Evolutionary conservation across 1,140 invertebrate genomes (phyloP), one percentile per base, ranked within the genome.

Genomic region (Leptinotarsa texana): DNA sequence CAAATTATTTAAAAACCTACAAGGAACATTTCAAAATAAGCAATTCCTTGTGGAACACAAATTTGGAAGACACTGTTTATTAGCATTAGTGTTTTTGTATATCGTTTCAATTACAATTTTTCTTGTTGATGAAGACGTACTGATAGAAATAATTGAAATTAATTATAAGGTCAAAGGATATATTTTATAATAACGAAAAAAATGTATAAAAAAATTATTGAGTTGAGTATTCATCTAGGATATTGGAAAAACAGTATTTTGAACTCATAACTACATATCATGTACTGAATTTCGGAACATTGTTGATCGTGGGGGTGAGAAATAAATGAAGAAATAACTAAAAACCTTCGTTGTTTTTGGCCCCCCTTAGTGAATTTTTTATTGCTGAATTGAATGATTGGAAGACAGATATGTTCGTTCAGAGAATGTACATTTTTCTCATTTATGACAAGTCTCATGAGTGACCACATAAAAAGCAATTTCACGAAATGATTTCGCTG

Each of bases 141-240:
- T 57, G 51, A 57, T 57, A 57, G 15, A 57, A 57, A 57, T 57
- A 57, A 57, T 57, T 57, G 51, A 57, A 15, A 57, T 57, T 57
- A 57, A 15, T 11, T 57, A 8, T 57, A 17, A 57, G 51, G 17
- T 57, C 51, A 57, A 18, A 57, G n/a, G 15, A 18, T 57, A 57
- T 57, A 57, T 57, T 57, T 57, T 57, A 57, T 57, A 57, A 17
- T 18, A 57, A 57, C 51, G n/a, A 4, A 57, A 17, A 57, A 57
- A 57, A 57, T 57, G 51, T n/a, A 57, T 11, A 42, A 42, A 57
- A 57, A 57, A 57, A 18, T 15, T 57, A 57, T 57, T 17, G 51
- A 18, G n/a, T 17, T 57, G n/a, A 2, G 17, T 57, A 57, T 57
- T n/a, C 51, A 57, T 17, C 51, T 57, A 57, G 51, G 13, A 57